Evolutionary conservation across 2,797 vertebrate genomes (phyloP), one percentile per base, ranked within the genome.

Genomic region (Oreonectes daqikongensis): DNA sequence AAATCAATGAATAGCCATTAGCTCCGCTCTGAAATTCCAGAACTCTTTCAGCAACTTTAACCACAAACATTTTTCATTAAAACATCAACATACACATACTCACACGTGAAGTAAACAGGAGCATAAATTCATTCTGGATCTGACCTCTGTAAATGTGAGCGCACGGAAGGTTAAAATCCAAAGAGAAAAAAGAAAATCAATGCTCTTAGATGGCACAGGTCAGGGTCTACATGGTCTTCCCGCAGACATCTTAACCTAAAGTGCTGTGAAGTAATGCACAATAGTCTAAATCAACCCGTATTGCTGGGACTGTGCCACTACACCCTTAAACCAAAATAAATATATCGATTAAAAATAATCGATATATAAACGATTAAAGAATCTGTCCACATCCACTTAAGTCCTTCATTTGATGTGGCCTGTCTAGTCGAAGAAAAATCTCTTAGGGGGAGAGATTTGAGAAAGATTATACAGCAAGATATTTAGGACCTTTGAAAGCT

Each of bases 401-500:
- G n/a, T 68, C 40, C 9, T 35, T 57, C 26, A 55, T 40, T 32
- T 76, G 20, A 59, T 9, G 30, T 68, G 73, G 35, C 26, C 73
- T 28, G 17, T 26, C 42, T 5, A 0, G 20, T 42, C 5, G 63
- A 42, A 59, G 40, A 44, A 24, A 40, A 48, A 42, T 20, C 52
- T 70, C 44, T 53, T 46, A 63, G 42, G 42, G 22, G 15, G 53
- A 70, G 66, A 61, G 50, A 69, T 79, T 78, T 73, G 52, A 38
- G 63, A 38, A 40, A 77, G 69, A 77, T 78, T 18, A 63, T 55
- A 38, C 53, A 17, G 24, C 38, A 71, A 72, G 50, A 42, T 35
- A 60, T 64, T 79, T 73, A 63, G 50, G 60, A 66, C 44, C 66
- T 72, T 52, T 40, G 40, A 60, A 59, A 32, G 55, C 77, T 52